These are phyloP conservation scores for Chunga burmeisteri DNA, from an alignment of 2,113 vertebrate species.

Conservation along the genomic window DNA sequence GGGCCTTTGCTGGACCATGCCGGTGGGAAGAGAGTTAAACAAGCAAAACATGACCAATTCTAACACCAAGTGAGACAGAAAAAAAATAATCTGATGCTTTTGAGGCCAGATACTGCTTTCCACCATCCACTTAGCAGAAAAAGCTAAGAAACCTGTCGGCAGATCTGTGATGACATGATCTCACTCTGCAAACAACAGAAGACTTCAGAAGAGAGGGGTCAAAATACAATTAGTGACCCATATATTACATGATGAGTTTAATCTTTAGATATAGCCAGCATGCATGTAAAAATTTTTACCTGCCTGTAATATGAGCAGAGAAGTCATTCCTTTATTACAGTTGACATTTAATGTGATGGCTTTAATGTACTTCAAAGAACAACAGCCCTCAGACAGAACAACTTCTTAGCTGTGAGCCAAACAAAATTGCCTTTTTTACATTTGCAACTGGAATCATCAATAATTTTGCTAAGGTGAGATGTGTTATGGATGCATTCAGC, in stretches of 20 bases:
- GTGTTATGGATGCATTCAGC: neutral
- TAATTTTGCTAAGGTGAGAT: neutral
- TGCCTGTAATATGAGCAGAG: neutral
- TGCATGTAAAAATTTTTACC: neutral
- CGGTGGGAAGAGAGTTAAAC: neutral
- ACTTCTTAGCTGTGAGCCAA: slow-evolving; percentile 28
- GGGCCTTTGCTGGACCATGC: neutral
- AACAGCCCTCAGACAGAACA: slow-evolving; percentile 24
- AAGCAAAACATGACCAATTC: neutral
- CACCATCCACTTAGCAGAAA: slow-evolving; percentile 27
- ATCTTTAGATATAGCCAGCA: slow-evolving; percentile 19
- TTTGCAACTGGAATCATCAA: slow-evolving; percentile 17
- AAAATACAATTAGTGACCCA: slow-evolving; percentile 26
- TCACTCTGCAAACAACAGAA: neutral
- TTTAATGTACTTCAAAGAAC: slow-evolving; percentile 40
- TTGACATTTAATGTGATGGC: slow-evolving; percentile 34
- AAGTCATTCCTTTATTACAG: neutral
- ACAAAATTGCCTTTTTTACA: slow-evolving; percentile 50
- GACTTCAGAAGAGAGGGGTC: slow-evolving; percentile 7
- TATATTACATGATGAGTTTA: neutral
- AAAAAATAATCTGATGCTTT: neutral
- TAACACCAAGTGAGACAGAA: neutral
- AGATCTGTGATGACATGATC: slow-evolving; percentile 35
- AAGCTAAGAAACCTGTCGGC: neutral
- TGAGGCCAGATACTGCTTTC: slow-evolving; percentile 23